Evolutionary conservation across 2,113 vertebrate genomes (phyloP).

Genomic region (Caretta caretta): DNA sequence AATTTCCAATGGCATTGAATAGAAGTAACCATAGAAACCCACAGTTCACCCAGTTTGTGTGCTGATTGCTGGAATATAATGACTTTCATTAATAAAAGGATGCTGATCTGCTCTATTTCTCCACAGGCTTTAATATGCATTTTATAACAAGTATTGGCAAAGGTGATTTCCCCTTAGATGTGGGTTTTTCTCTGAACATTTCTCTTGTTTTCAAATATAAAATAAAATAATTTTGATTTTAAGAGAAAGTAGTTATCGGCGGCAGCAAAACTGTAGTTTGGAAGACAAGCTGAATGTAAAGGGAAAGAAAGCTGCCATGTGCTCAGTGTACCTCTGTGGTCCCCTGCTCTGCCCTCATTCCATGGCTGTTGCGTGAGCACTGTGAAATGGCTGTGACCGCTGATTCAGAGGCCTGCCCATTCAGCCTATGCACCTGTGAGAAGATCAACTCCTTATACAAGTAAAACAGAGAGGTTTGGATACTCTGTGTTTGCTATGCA

Average conservation of each 20-base stretch:
- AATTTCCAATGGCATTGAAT: constrained; percentile 10
- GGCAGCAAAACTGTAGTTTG: neutral
- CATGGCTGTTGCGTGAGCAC: neutral
- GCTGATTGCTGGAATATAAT: neutral
- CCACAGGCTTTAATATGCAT: neutral
- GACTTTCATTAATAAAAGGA: constrained; percentile 8
- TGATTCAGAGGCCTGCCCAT: neutral
- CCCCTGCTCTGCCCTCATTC: neutral
- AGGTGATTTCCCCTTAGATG: neutral
- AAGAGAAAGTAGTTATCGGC: neutral
- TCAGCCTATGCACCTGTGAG: neutral
- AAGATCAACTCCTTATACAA: neutral
- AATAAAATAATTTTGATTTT: neutral
- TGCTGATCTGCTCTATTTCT: constrained; percentile 8
- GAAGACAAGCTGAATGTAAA: neutral
- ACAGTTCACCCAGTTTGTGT: constrained; percentile 3
- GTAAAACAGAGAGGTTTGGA: neutral
- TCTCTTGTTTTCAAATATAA: neutral
- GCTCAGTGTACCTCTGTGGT: neutral
- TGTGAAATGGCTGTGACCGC: neutral
- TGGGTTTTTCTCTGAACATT: neutral
- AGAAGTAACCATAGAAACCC: constrained; percentile 47
- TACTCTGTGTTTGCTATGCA: neutral
- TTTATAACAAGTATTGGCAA: neutral
- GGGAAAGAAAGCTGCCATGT: neutral